Conservation (phyloP, 2,797 vertebrate genomes). For the Diceros bicornis region DNA sequence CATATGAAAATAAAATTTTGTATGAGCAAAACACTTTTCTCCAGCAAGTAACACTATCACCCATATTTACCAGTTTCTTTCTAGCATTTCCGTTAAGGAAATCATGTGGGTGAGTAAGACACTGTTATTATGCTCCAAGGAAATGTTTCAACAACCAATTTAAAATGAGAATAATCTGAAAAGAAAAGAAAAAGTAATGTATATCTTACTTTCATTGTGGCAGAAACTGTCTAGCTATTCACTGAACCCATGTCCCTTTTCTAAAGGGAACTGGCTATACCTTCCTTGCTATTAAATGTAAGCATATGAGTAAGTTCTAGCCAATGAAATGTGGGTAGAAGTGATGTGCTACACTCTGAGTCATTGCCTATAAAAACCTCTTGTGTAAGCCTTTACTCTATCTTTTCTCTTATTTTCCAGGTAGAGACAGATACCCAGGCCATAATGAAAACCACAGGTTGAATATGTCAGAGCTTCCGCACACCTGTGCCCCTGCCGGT, state of each 20-base stretch:
- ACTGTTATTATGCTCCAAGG: not conserved
- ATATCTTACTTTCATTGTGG: not conserved
- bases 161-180: not conserved
- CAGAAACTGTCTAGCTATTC: not conserved
- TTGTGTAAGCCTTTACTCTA: not conserved
- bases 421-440: not conserved
- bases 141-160: not conserved
- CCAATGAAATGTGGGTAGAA: not conserved
- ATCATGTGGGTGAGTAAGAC: not conserved
- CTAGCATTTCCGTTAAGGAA: not conserved
- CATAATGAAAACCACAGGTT: not conserved
- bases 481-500: not conserved
- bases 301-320: not conserved
- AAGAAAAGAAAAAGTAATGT: not conserved
- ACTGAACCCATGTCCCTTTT: not conserved
- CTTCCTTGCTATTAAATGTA: not conserved
- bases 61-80: constrained; percentile 9
- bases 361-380: not conserved
- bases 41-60: not conserved
- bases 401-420: not conserved
- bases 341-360: not conserved
- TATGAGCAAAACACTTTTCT: not conserved
- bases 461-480: not conserved
- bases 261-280: not conserved
- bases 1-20: not conserved